Conservation (phyloP, 2,797 vertebrate species). For the Prunella strophiata region DNA sequence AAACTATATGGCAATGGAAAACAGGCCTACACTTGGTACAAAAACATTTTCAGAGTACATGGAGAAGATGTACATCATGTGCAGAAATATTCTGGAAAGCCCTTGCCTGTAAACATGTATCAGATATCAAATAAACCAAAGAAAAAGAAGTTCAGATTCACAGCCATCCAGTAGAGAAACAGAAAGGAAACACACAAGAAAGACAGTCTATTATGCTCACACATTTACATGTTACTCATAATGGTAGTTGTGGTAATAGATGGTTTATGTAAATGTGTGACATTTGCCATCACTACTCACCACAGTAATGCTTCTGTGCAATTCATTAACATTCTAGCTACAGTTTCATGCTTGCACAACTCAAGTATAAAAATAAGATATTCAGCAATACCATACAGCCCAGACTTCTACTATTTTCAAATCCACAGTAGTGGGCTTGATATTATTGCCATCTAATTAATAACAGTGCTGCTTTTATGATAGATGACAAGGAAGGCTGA, state of each 20-base stretch:
- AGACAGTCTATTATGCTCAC: not conserved
- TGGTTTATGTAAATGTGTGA: not conserved
- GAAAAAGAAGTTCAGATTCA: not conserved
- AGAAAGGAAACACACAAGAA: not conserved
- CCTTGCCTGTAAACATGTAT: not conserved
- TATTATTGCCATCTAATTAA: not conserved
- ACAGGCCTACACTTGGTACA: not conserved
- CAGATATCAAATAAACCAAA: not conserved
- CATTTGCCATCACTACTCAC: not conserved
- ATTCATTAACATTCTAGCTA: not conserved
- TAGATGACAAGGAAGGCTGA: not conserved
- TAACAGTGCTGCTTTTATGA: not conserved
- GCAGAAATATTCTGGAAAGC: slow-evolving; percentile 2
- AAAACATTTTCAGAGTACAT: not conserved
- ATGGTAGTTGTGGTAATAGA: not conserved
- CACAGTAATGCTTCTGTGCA: not conserved
- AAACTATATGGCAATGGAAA: not conserved
- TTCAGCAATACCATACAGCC: not conserved
- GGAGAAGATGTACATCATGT: not conserved
- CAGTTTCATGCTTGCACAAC: not conserved
- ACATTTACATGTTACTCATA: not conserved
- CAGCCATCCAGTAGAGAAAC: not conserved
- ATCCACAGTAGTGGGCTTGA: not conserved
- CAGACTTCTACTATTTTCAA: not conserved
- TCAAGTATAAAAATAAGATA: not conserved